Base-by-base conservation (phyloP, 2,113 vertebrate genomes). In the Oreotragus oreotragus region DNA sequence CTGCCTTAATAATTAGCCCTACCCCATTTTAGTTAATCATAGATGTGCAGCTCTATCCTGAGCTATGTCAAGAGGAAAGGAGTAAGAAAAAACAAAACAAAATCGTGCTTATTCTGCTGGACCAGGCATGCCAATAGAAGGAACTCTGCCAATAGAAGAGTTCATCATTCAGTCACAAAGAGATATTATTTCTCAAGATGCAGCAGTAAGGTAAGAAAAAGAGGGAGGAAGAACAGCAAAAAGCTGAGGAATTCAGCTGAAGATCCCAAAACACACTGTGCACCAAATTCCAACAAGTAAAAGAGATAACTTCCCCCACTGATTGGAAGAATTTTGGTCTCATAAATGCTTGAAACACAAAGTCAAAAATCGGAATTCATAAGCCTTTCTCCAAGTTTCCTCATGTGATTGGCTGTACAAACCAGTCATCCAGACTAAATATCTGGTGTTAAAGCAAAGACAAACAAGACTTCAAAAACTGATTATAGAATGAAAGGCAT, bases 391-490 rank as follows among this genome's bases (percentile, higher is more conserved):
- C 64, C 36, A 36, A 57, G 49, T 92, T 73, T 92, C 28, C 11
- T 64, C 28, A 47, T 60, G n/a, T 76, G 60, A 53, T 86, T 84
- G 39, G 86, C 36, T 30, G 1, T n/a, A 62, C 45, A 51, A 89
- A 36, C 16, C 11, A 58, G 43, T 3, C 47, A 94, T 27, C 15
- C 36, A 92, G 45, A 79, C n/a, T 39, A 85, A 83, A 94, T 43
- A 93, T 86, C 55, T 91, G 33, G 9, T 90, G 25, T 58, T 83
- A 92, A 88, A 85, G 39, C 60, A 90, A 84, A 87, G 96, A 88
- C 25, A 51, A 92, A 85, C 39, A 36, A 60, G 30, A 53, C 25
- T 64, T 33, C n/a, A 53, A 55, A 85, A 79, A 60, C 0, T 45
- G 62, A 90, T n/a, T 2, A 21, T 16, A 27, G 27, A 58, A 4